These are phyloP conservation scores for Orchesella cincta DNA, from an alignment of 1,140 invertebrate genomes.

Conservation along the genomic window DNA sequence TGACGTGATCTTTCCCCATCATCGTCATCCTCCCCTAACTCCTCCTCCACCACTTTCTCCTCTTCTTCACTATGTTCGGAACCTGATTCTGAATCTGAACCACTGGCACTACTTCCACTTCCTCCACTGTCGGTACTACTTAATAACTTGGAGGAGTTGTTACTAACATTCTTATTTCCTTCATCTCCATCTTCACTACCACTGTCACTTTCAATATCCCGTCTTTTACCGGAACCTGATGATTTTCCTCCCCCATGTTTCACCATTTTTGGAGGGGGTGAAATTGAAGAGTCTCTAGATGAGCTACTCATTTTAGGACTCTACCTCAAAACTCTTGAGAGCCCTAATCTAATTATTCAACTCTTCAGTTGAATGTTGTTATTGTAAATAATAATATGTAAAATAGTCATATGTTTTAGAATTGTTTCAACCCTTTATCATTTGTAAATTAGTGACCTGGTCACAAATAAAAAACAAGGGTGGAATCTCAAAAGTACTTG, in stretches of 20 bases:
- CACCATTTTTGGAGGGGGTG: background rate
- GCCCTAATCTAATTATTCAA: too few relatives aligned
- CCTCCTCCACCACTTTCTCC: slow-evolving; percentile 41
- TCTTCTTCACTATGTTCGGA: slow-evolving; percentile 47
- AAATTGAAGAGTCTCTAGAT: background rate
- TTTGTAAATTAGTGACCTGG: too few relatives aligned
- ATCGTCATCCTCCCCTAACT: slow-evolving; percentile 43
- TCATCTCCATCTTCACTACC: background rate
- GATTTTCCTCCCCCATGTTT: slow-evolving; percentile 5
- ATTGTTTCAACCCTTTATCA: too few relatives aligned
- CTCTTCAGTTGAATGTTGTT: too few relatives aligned
- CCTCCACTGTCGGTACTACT: slow-evolving; percentile 41
- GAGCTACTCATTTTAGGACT: background rate
- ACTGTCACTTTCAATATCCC: background rate
- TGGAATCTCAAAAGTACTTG: too few relatives aligned
- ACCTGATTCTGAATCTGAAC: slow-evolving; percentile 44
- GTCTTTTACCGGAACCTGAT: background rate
- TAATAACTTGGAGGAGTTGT: slow-evolving; percentile 31
- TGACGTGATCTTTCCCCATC: slow-evolving; percentile 42
- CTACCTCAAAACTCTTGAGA: too few relatives aligned
- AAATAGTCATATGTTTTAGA: too few relatives aligned
- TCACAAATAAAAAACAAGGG: too few relatives aligned
- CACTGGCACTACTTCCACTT: slow-evolving; percentile 44
- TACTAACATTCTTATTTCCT: slow-evolving; percentile 27
- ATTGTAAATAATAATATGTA: too few relatives aligned